A percentile compares a stretch with the other conserved stretches of the same genome.
Conservation (phyloP, 2,888 invertebrate genomes). For the Dicranocentrus wangi region DNA sequence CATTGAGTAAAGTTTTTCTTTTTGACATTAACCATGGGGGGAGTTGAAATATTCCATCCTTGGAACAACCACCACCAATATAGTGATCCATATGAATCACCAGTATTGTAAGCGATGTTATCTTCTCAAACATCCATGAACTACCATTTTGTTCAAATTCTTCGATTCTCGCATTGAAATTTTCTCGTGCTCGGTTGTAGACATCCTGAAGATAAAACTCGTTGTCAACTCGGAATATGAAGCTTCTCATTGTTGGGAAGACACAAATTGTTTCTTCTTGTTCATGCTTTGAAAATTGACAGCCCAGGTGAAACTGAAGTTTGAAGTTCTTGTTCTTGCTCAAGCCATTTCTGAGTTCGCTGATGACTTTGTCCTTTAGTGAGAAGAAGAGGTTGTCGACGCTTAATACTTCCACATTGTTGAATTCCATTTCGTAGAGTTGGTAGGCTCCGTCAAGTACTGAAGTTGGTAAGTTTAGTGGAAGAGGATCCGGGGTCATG, state of each 20-base stretch:
- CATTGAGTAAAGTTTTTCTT: background rate
- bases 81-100: background rate
- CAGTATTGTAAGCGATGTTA: background rate
- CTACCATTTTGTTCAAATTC: background rate
- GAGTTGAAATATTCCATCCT: background rate
- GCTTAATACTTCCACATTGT: background rate
- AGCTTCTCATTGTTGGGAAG: too few species aligned
- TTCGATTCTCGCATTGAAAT: background rate
- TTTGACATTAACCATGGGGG: background rate
- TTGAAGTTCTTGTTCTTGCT: background rate
- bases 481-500: background rate
- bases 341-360: background rate
- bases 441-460: background rate
- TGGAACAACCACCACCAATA: background rate
- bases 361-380: background rate
- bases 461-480: background rate
- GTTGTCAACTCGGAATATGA: background rate
- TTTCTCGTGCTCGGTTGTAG: background rate
- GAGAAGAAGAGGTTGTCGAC: background rate
- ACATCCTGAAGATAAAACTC: background rate
- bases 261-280: background rate
- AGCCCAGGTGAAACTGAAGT: background rate
- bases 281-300: slow-evolving; percentile 3
- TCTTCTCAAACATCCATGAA: background rate
- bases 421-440: background rate